These are phyloP conservation scores for Virgularia gustaviana DNA, from an alignment of 92 coral and sea anemone species.

Conservation along the genomic window DNA sequence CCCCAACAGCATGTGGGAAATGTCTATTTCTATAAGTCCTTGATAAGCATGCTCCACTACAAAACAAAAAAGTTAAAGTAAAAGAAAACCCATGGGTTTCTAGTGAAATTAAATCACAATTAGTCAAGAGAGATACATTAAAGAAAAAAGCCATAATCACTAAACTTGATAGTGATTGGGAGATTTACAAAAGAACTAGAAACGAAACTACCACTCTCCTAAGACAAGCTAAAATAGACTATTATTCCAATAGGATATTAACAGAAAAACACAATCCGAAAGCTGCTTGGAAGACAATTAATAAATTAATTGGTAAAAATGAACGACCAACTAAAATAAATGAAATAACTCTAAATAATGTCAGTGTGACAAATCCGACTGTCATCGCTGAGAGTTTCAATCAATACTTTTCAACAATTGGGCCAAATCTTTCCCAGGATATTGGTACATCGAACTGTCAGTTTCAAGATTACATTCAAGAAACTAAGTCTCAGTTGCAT, in stretches of 20 bases:
- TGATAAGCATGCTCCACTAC: too few relatives aligned
- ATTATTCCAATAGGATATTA: neutral
- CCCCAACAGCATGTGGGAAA: too few relatives aligned
- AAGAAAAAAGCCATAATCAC: too few relatives aligned
- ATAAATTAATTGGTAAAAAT: neutral
- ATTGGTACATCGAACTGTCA: neutral
- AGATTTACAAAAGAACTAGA: too few relatives aligned
- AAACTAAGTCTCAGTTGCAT: slow-evolving; percentile 6
- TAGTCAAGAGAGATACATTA: too few relatives aligned
- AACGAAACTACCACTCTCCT: too few relatives aligned
- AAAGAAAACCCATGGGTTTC: too few relatives aligned
- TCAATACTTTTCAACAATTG: neutral
- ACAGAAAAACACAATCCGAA: neutral
- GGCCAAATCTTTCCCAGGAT: neutral
- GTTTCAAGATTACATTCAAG: neutral
- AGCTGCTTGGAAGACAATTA: too few relatives aligned
- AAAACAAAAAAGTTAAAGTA: too few relatives aligned
- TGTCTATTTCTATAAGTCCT: too few relatives aligned
- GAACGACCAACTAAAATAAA: neutral
- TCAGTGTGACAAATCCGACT: neutral
- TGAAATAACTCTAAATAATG: neutral
- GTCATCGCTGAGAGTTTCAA: neutral
- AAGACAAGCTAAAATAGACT: neutral
- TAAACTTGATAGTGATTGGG: too few relatives aligned
- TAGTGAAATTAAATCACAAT: too few relatives aligned